These are phyloP conservation scores for Mystacornis crossleyi DNA, from an alignment of 2,113 vertebrate species.

Conservation along the genomic window DNA sequence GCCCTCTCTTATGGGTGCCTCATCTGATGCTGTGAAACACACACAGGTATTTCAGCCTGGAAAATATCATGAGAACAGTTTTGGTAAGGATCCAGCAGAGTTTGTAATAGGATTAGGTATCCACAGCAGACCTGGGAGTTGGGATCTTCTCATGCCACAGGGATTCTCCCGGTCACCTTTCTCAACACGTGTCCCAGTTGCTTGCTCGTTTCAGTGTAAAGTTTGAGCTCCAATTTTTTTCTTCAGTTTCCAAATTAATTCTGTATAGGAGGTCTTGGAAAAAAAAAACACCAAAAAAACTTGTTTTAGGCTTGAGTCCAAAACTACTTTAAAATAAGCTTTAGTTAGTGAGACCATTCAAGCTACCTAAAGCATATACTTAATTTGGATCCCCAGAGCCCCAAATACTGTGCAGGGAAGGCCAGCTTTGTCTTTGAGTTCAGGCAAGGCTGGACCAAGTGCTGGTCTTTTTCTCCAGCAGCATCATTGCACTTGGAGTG, in stretches of 20 bases:
- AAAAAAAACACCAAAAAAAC: neutral
- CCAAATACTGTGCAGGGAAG: neutral
- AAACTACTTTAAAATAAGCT: neutral
- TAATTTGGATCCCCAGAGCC: neutral
- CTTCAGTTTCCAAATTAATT: neutral
- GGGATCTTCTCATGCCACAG: neutral
- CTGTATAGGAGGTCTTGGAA: neutral
- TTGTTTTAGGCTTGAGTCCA: neutral
- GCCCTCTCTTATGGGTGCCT: fast-evolving
- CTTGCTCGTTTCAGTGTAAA: neutral
- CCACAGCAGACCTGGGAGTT: neutral
- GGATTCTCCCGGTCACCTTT: neutral
- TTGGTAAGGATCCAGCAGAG: neutral
- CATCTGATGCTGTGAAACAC: neutral
- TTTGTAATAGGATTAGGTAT: neutral
- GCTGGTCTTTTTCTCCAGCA: neutral
- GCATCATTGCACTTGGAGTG: neutral
- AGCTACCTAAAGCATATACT: neutral
- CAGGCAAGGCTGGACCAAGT: neutral
- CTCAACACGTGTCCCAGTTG: fast-evolving
- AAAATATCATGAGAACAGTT: neutral
- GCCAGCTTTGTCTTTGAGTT: neutral
- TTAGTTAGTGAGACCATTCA: neutral
- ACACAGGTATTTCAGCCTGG: fast-evolving
- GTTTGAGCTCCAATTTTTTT: neutral